Evolutionary conservation across 2,797 vertebrate genomes (phyloP).

Genomic region (Gadopsis bispinosus): DNA sequence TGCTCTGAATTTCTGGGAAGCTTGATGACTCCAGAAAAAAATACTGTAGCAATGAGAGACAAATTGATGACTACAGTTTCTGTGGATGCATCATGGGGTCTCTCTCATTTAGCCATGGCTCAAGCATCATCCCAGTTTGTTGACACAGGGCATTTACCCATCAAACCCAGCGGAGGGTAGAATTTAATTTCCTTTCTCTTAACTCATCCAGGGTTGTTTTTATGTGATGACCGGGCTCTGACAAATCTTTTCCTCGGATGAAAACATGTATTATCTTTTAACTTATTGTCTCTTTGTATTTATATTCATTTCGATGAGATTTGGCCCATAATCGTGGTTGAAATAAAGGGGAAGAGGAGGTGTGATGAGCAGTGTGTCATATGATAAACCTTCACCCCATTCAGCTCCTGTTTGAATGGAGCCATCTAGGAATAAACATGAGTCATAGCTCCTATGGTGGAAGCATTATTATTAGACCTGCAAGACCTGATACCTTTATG

Average conservation of each 20-base stretch:
- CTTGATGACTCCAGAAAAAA: slow-evolving; percentile 45
- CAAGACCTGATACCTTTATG: slow-evolving; percentile 27
- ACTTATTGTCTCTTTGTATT: slow-evolving; percentile 19
- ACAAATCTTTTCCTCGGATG: slow-evolving; percentile 25
- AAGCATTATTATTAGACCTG: slow-evolving; percentile 50
- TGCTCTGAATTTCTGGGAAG: slow-evolving; percentile 17
- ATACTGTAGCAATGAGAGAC: slow-evolving; percentile 32
- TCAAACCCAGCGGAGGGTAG: slow-evolving; percentile 24
- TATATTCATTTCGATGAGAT: slow-evolving; percentile 30
- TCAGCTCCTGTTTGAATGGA: slow-evolving; percentile 47
- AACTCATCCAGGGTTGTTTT: slow-evolving; percentile 33
- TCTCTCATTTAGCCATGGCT: slow-evolving; percentile 25
- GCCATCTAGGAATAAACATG: slow-evolving; percentile 52
- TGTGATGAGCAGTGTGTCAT: slow-evolving; percentile 52
- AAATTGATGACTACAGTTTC: slow-evolving; percentile 46
- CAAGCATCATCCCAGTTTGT: slow-evolving; percentile 38
- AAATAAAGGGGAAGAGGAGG: slow-evolving; percentile 39
- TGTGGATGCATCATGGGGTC: slow-evolving; percentile 27
- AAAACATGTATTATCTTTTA: slow-evolving; percentile 16
- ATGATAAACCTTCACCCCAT: slow-evolving; percentile 52
- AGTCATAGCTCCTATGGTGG: slow-evolving; percentile 46
- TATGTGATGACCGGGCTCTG: slow-evolving; percentile 9
- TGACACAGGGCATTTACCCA: slow-evolving; percentile 43
- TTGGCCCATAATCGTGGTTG: background rate
- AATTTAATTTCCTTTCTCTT: slow-evolving; percentile 48